Evolutionary conservation across 2,113 vertebrate species (phyloP).

Genomic region (Hucho hucho): DNA sequence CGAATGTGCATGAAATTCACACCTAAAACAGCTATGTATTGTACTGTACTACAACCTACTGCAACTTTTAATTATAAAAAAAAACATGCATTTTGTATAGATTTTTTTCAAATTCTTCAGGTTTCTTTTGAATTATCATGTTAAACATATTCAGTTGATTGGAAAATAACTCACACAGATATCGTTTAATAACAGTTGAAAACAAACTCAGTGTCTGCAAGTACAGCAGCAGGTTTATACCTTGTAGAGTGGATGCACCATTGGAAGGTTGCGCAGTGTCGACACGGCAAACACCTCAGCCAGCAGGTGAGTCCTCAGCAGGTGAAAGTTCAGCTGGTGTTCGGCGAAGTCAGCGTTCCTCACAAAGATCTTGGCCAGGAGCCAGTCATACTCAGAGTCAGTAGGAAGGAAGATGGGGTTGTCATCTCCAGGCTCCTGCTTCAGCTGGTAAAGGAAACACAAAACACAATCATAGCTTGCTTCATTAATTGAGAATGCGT

Average conservation of each 20-base stretch:
- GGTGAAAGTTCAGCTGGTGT: conserved; percentile 59
- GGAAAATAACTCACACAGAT: background rate
- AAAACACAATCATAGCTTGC: too few relatives aligned
- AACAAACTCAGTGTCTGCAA: background rate
- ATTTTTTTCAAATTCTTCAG: too few relatives aligned
- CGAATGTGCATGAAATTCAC: too few relatives aligned
- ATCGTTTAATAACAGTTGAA: background rate
- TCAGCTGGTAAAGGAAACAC: conserved; percentile 16
- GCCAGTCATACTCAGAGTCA: conserved; percentile 62
- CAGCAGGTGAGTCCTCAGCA: conserved; percentile 64
- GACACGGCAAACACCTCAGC: conserved; percentile 61
- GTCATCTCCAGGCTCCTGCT: conserved; percentile 12
- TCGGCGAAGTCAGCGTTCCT: conserved; percentile 62
- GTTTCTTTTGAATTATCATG: background rate
- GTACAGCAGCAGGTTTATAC: conserved; percentile 24
- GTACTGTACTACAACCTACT: too few relatives aligned
- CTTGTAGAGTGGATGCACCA: conserved; percentile 66
- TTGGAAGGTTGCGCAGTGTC: conserved; percentile 55
- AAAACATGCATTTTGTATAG: too few relatives aligned
- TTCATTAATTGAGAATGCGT: too few relatives aligned
- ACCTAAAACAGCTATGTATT: too few relatives aligned
- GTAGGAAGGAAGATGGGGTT: conserved; percentile 63
- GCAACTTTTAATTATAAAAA: too few relatives aligned
- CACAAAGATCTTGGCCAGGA: conserved; percentile 67
- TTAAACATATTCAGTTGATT: background rate